These are phyloP conservation scores for Drosophila repletoides DNA, from an alignment of 1,140 invertebrate genomes.

Conservation along the genomic window DNA sequence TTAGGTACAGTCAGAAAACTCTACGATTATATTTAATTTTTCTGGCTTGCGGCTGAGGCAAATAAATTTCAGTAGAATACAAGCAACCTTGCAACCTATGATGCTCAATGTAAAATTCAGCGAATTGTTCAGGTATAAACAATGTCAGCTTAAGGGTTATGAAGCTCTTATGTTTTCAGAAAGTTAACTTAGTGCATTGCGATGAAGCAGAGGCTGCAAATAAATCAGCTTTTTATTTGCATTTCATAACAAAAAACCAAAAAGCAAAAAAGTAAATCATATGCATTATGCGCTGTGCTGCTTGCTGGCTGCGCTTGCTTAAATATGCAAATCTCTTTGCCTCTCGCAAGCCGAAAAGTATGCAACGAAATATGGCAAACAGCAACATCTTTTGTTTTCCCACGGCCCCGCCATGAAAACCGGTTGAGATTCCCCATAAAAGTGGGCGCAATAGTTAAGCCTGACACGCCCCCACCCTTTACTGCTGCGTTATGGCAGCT, in stretches of 20 bases:
- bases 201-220: conserved; percentile 27
- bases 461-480: conserved; percentile 13
- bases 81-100: too few relatives aligned
- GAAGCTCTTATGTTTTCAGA: neutral
- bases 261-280: conserved; percentile 32
- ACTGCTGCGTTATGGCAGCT: conserved; percentile 15
- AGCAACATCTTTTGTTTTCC: conserved; percentile 63
- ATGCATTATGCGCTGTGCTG: conserved; percentile 33
- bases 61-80: too few relatives aligned
- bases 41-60: too few relatives aligned
- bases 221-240: conserved; percentile 54
- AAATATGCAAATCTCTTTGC: conserved; percentile 65
- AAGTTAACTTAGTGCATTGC: conserved; percentile 29
- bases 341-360: conserved; percentile 38
- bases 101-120: too few relatives aligned
- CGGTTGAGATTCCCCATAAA: conserved; percentile 29
- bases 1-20: too few relatives aligned
- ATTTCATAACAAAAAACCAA: conserved; percentile 13
- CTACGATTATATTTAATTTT: too few relatives aligned
- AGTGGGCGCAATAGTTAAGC: conserved; percentile 51
- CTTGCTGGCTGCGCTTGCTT: conserved; percentile 33
- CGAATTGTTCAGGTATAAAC: too few relatives aligned
- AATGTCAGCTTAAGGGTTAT: conserved; percentile 17
- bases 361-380: conserved; percentile 51
- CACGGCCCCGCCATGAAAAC: conserved; percentile 42